Base-by-base conservation (phyloP, 2,888 invertebrate species). In the Ctena decussata region DNA sequence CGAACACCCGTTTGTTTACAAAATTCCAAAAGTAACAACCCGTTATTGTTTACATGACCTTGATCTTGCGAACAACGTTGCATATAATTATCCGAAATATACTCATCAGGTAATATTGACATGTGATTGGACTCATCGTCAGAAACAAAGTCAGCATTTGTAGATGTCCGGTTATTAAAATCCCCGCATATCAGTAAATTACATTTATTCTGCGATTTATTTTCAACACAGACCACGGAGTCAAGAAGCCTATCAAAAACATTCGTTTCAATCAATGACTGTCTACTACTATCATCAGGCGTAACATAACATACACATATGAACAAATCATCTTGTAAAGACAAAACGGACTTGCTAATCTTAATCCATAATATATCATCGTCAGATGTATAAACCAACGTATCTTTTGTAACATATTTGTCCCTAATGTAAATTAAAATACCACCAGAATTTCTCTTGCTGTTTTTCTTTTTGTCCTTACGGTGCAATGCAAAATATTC, bases 391-490 rank as follows among this genome's bases (percentile, higher is more conserved):
- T n/a, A 69, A 46, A 46, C 30, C 60, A 69, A 30, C 27, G 70
- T 77, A 18, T 77, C 77, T 18, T 78, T 49, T 12, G 18, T 49
- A n/a, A 78, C 71, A 49, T 12, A 53, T 37, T 46, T 71, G 21
- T 71, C 69, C n/a, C 78, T 44, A 3, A 78, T 27, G 53, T 78
- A 78, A 46, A 78, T 37, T 18, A 78, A 21, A 5, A 78, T 49
- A 15, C 78, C 78, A 44, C 71, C 78, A 5, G 78, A 78, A 21
- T 70, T 46, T 11, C 78, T 24, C 44, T 78, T 78, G 53, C 78
- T 78, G 21, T 21, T 32, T 49, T 35, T 30, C 69, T 78, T 78
- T 70, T 37, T 70, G 21, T 71, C 78, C 37, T 5, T 35, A 18
- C 78, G 70, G 37, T 78, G n/a, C 32, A 78, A 78, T 53, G 69